These are phyloP conservation scores for Rhagonycha lutea DNA, from an alignment of 2,888 invertebrate species.

Conservation along the genomic window DNA sequence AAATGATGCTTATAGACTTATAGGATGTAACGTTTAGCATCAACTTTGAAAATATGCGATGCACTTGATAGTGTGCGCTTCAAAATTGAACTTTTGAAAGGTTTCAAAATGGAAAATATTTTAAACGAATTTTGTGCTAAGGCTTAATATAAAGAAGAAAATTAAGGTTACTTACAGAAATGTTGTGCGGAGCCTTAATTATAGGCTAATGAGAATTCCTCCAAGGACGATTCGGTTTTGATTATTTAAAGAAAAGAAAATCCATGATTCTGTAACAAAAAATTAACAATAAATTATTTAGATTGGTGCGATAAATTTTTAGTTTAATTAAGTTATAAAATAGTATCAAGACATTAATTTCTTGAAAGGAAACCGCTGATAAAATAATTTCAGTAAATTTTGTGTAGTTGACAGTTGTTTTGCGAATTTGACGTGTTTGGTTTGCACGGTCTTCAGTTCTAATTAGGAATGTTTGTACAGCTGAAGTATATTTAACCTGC, in stretches of 20 bases:
- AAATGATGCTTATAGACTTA: background rate
- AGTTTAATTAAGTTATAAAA: background rate
- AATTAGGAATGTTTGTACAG: conserved; percentile 36
- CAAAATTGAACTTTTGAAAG: background rate
- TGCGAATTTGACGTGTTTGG: conserved; percentile 33
- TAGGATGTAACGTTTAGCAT: background rate
- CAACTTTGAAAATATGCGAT: background rate
- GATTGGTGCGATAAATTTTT: background rate
- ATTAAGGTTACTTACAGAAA: conserved; percentile 16
- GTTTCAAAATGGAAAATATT: background rate
- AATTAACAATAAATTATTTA: no score
- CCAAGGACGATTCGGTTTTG: background rate
- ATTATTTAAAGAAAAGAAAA: background rate
- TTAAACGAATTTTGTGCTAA: background rate
- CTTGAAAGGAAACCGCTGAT: background rate
- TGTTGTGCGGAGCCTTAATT: conserved; percentile 8
- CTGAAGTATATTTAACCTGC: conserved; percentile 33
- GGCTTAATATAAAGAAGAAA: background rate
- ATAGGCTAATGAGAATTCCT: conserved; percentile 7
- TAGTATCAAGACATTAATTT: background rate
- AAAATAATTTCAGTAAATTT: conserved; percentile 20
- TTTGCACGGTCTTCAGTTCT: conserved; percentile 28
- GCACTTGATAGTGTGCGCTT: background rate
- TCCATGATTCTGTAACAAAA: background rate
- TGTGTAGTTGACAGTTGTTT: conserved; percentile 33